phyloP scores from a whole-genome alignment of 1,140 invertebrate genomes.

The Pantala flavescens region DNA sequence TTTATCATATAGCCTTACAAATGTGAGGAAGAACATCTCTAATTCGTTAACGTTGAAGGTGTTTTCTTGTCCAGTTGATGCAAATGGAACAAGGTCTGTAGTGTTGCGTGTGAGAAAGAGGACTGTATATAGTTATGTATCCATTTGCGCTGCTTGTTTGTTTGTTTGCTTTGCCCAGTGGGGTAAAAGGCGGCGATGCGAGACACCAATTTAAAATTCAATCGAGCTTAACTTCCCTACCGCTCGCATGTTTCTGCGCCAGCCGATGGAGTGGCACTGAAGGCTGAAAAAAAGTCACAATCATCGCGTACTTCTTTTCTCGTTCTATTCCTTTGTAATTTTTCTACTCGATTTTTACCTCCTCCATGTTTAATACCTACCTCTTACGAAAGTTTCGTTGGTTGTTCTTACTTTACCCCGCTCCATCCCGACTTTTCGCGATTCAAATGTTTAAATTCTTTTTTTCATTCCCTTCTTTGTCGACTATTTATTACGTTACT shows the following conservation, averaged over 20 bases:
- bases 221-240: neutral
- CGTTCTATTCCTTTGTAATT: neutral
- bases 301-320: neutral
- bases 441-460: too few relatives aligned
- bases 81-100: too few relatives aligned
- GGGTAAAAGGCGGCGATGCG: neutral
- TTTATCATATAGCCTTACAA: too few relatives aligned
- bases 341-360: neutral
- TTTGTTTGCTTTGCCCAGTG: neutral
- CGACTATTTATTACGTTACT: neutral
- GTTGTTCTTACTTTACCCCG: neutral
- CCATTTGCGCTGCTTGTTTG: too few relatives aligned
- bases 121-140: too few relatives aligned
- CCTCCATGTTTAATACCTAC: neutral
- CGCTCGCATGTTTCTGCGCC: neutral
- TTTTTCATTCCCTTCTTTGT: too few relatives aligned
- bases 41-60: too few relatives aligned
- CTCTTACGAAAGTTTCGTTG: neutral
- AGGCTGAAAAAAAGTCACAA: neutral
- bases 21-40: too few relatives aligned
- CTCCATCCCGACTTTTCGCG: neutral
- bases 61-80: too few relatives aligned
- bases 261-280: neutral
- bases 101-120: too few relatives aligned
- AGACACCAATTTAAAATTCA: neutral